Conservation (phyloP, 2,797 vertebrate species). For the Falco biarmicus region DNA sequence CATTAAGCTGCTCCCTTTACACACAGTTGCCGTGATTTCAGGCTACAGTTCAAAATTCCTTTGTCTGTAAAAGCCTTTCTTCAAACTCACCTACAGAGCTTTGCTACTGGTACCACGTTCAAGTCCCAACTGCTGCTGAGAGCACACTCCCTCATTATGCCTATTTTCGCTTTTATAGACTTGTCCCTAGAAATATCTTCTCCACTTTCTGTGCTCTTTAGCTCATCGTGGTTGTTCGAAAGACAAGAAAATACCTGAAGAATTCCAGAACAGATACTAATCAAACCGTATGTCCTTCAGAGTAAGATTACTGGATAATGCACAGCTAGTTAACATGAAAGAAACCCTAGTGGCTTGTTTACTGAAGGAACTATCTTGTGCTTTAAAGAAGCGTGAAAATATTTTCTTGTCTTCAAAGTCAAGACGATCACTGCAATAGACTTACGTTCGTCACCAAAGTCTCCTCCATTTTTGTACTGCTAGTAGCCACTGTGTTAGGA, state of each 20-base stretch:
- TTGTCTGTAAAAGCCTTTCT: neutral
- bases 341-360: slow-evolving; percentile 14
- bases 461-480: slow-evolving; percentile 93
- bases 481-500: slow-evolving; percentile 90
- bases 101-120: neutral
- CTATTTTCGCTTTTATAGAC: neutral
- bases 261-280: slow-evolving; percentile 16
- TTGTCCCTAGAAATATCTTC: neutral
- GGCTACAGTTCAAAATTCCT: neutral
- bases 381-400: slow-evolving; percentile 18
- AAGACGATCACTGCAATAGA: slow-evolving; percentile 64
- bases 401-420: slow-evolving; percentile 65
- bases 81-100: neutral
- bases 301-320: neutral
- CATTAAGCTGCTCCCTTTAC: neutral
- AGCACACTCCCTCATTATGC: neutral
- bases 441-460: slow-evolving; percentile 95
- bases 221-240: neutral
- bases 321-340: slow-evolving; percentile 4
- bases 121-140: neutral
- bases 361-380: slow-evolving; percentile 32
- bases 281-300: neutral
- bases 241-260: slow-evolving; percentile 17
- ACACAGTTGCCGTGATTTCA: neutral
- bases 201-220: neutral